Evolutionary conservation across 2,888 invertebrate species (phyloP).

Genomic region (Koerneria pararmatus): DNA sequence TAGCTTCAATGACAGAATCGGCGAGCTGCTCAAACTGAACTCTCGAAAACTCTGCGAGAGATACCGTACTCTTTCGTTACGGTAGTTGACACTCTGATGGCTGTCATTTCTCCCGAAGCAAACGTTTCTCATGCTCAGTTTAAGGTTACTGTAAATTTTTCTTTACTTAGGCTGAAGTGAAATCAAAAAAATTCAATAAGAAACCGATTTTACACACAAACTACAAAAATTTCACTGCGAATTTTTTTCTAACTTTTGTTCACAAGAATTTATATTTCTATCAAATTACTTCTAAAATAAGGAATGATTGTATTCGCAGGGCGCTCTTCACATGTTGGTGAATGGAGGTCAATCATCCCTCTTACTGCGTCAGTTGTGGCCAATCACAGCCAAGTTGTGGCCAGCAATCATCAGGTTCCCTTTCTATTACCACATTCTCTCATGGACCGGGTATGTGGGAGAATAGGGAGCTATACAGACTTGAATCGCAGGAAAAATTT

Average conservation of each 20-base stretch:
- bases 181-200: too few species aligned
- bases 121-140: conserved; percentile 70
- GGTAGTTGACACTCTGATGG: conserved; percentile 70
- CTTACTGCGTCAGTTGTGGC: conserved; percentile 75
- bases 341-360: conserved; percentile 71
- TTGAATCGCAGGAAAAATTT: conserved; percentile 15
- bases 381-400: conserved; percentile 72
- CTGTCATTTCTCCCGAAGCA: conserved; percentile 65
- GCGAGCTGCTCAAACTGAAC: conserved; percentile 33
- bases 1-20: conserved; percentile 31
- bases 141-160: conserved; percentile 64
- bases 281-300: too few species aligned
- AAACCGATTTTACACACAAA: too few species aligned
- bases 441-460: background rate
- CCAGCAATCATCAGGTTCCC: conserved; percentile 69
- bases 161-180: background rate
- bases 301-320: conserved; percentile 63
- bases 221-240: too few species aligned
- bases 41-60: conserved; percentile 56
- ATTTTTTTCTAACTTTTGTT: too few species aligned
- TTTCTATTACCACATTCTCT: background rate
- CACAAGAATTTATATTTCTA: too few species aligned
- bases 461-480: background rate
- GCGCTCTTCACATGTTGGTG: conserved; percentile 74
- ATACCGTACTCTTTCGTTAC: conserved; percentile 73